A percentile compares a stretch with the other conserved stretches of the same genome.
These are phyloP conservation scores for Pseudorhiza aurosa DNA, from an alignment of 30 jellyfish, hydroid and myxozoan species.

Conservation along the genomic window DNA sequence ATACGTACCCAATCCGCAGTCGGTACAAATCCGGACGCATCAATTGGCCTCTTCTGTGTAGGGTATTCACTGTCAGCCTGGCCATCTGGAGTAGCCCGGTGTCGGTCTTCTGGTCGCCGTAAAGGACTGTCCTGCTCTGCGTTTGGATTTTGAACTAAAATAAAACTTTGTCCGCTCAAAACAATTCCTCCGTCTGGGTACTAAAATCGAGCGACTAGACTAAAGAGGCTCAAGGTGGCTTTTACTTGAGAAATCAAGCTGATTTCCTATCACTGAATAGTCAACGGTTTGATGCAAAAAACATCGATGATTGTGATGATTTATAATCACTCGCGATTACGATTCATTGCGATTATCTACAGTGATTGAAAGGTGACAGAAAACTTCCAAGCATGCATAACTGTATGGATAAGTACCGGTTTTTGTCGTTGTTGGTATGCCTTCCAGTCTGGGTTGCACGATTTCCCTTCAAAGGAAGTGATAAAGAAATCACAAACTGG, in stretches of 20 bases:
- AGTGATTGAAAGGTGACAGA: too few species aligned
- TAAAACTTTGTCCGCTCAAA: slow-evolving; percentile 4
- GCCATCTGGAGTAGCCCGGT: slow-evolving; percentile 73
- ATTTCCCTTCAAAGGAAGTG: slow-evolving; percentile 50
- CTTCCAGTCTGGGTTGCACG: slow-evolving; percentile 89
- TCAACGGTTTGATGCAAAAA: too few species aligned
- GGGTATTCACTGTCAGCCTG: slow-evolving; percentile 86
- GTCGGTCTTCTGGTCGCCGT: slow-evolving; percentile 39
- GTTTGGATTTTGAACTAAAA: slow-evolving; percentile 95
- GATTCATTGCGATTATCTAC: too few species aligned
- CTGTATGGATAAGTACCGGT: slow-evolving; percentile 89
- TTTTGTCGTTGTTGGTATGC: slow-evolving; percentile 94
- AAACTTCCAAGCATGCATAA: too few species aligned
- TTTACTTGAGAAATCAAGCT: not conserved
- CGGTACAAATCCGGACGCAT: slow-evolving; percentile 73
- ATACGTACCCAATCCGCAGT: slow-evolving; percentile 88
- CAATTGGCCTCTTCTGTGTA: slow-evolving; percentile 50
- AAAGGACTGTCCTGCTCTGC: slow-evolving; percentile 77
- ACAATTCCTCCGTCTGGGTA: too few species aligned
- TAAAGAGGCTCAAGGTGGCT: not conserved
- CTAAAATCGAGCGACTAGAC: not conserved
- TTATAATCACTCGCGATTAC: too few species aligned
- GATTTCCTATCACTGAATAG: too few species aligned
- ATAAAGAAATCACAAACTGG: not conserved
- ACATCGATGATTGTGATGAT: too few species aligned